Conservation (phyloP, 2,113 vertebrate species). For the Nycticebus coucang region DNA sequence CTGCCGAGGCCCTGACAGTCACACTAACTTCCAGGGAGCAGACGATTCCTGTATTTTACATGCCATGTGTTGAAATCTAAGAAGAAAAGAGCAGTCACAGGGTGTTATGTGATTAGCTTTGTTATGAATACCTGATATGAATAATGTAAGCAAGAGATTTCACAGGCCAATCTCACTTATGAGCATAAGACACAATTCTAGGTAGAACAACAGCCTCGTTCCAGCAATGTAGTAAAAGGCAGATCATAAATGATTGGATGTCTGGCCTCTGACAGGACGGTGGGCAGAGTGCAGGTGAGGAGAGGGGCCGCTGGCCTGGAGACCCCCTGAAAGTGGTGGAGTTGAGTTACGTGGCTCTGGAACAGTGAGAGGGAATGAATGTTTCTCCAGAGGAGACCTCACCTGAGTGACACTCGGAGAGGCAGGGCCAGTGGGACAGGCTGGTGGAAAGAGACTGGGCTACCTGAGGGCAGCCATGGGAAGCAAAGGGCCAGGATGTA, state of each 20-base stretch:
- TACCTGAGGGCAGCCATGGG: too few species aligned
- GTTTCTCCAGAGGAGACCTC: background rate
- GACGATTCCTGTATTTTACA: background rate
- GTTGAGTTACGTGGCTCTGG: background rate
- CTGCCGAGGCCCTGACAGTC: accelerated
- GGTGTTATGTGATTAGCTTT: accelerated
- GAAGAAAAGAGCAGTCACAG: background rate
- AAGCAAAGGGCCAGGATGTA: too few species aligned
- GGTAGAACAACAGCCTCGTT: background rate
- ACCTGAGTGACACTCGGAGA: accelerated
- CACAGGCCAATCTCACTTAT: too few species aligned
- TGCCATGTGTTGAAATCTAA: too few species aligned
- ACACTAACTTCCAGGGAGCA: accelerated
- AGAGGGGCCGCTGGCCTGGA: too few species aligned
- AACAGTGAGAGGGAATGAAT: background rate
- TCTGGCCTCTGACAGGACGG: background rate
- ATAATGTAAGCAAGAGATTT: too few species aligned
- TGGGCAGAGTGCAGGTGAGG: too few species aligned
- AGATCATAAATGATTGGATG: accelerated
- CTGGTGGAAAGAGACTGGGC: background rate
- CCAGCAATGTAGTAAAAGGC: too few species aligned
- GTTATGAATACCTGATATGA: accelerated
- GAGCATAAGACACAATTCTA: background rate
- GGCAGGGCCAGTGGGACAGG: background rate
- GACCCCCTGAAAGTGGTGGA: too few species aligned